phyloP scores from a whole-genome alignment of 2,797 vertebrate species.

The Hipposideros larvatus region DNA sequence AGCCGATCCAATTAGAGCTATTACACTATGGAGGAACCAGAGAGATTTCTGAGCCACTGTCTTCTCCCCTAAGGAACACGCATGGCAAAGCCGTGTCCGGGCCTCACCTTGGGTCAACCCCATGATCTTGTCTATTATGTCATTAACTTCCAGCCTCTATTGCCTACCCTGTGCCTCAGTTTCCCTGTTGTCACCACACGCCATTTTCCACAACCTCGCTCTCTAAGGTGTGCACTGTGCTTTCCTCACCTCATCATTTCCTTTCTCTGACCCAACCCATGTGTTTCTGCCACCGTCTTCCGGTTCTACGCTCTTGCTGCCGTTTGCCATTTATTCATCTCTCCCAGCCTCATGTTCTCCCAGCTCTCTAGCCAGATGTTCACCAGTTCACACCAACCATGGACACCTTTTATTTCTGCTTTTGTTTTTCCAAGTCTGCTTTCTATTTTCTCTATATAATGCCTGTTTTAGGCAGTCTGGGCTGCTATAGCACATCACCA shows the following conservation, averaged over 20 bases:
- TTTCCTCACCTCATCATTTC: accelerated
- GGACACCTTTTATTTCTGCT: background rate
- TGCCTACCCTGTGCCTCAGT: accelerated
- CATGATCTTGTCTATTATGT: background rate
- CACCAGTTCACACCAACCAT: background rate
- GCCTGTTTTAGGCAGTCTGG: background rate
- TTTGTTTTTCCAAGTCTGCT: background rate
- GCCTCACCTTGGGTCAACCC: background rate
- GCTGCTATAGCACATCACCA: background rate
- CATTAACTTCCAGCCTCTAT: background rate
- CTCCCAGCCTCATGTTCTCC: background rate
- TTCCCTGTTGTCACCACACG: background rate
- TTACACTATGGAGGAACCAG: background rate
- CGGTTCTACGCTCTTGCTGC: background rate
- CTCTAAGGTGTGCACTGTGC: background rate
- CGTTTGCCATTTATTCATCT: background rate
- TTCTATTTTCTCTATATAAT: background rate
- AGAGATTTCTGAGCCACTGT: background rate
- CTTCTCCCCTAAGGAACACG: background rate
- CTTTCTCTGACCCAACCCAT: background rate
- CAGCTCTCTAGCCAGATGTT: background rate
- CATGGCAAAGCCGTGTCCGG: background rate
- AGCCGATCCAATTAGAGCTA: background rate
- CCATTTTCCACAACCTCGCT: accelerated
- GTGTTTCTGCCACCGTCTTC: background rate